Evolutionary conservation across 1,140 invertebrate genomes (phyloP).

Genomic region (Papilio machaon): DNA sequence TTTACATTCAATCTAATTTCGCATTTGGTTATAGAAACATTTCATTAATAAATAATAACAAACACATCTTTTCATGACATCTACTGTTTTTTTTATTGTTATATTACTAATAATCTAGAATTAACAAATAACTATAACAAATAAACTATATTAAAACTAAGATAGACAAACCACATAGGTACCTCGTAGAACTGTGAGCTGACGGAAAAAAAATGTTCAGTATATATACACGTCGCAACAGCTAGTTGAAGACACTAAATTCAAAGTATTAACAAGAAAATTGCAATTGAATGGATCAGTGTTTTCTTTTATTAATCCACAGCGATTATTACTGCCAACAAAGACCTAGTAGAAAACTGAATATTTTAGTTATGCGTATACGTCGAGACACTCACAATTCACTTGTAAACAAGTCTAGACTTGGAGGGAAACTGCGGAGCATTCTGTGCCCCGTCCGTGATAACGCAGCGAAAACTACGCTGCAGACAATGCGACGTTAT

Average conservation of each 20-base stretch:
- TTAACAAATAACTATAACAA: no score
- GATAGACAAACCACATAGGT: background rate
- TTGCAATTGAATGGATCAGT: background rate
- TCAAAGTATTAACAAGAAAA: background rate
- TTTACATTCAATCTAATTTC: no score
- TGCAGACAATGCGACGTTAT: slow-evolving; percentile 21
- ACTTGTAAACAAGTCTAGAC: slow-evolving; percentile 9
- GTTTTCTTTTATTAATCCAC: no score
- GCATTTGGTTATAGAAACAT: no score
- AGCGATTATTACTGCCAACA: background rate
- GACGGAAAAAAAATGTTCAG: background rate
- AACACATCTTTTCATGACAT: no score
- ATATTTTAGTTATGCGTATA: background rate
- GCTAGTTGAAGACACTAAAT: background rate
- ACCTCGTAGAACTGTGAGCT: background rate
- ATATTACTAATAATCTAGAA: no score
- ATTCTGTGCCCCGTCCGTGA: background rate
- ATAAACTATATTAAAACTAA: background rate
- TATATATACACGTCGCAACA: background rate
- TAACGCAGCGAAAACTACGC: slow-evolving; percentile 8
- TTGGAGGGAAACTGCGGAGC: slow-evolving; percentile 1
- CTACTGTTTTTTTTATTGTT: no score
- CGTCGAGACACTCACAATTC: background rate
- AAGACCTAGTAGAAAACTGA: background rate
- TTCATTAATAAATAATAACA: no score